Evolutionary conservation across 64 coral and sea anemone genomes (phyloP).

Genomic region (Pocillopora verrucosa): DNA sequence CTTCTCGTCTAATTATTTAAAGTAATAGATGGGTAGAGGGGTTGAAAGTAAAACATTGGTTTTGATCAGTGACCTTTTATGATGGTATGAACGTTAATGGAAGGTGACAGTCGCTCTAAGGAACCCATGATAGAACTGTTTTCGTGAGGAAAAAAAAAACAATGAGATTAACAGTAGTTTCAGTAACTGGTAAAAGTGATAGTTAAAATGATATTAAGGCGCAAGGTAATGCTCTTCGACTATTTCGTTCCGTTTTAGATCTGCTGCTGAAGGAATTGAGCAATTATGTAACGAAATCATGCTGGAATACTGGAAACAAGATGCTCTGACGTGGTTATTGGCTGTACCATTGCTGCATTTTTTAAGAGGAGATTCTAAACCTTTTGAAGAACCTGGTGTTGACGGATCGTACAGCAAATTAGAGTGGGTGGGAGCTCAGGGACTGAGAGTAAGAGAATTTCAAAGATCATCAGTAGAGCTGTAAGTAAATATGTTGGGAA

Average conservation of each 20-base stretch:
- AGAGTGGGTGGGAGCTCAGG: constrained; percentile 4
- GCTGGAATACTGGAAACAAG: not conserved
- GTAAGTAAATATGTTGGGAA: not conserved
- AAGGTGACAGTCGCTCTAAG: too few relatives aligned
- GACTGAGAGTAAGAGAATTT: not conserved
- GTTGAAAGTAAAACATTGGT: too few relatives aligned
- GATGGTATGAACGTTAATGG: too few relatives aligned
- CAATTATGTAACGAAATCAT: not conserved
- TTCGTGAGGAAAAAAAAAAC: too few relatives aligned
- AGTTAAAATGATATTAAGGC: too few relatives aligned
- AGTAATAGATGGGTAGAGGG: too few relatives aligned
- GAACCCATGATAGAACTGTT: too few relatives aligned
- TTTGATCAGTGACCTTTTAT: too few relatives aligned
- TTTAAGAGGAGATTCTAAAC: constrained; percentile 30
- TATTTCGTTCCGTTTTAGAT: not conserved
- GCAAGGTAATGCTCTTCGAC: too few relatives aligned
- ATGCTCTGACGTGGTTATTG: constrained; percentile 6
- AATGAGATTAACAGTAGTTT: too few relatives aligned
- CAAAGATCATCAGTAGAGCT: not conserved
- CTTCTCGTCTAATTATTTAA: too few relatives aligned
- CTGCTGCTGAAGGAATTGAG: not conserved
- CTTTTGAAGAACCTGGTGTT: constrained; percentile 39
- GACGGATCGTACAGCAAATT: not conserved
- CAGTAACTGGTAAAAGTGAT: too few relatives aligned
- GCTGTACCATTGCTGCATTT: constrained; percentile 55